Evolutionary conservation across 2,113 vertebrate species (phyloP).

Genomic region (Charina bottae): DNA sequence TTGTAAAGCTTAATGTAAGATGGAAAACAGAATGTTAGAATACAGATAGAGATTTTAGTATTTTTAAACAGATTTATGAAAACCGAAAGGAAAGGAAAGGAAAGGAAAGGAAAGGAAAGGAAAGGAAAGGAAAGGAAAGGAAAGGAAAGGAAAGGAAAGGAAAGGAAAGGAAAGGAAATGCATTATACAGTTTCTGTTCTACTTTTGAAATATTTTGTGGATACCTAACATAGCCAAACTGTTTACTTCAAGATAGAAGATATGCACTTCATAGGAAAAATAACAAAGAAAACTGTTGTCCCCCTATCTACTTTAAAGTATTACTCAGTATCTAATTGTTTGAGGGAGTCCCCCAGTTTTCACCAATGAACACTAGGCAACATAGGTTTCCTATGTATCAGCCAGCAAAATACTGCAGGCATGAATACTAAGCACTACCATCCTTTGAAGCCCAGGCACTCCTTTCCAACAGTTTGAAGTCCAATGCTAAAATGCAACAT

Average conservation of each 20-base stretch:
- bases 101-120: too few species aligned
- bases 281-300: background rate
- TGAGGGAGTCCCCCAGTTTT: background rate
- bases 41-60: background rate
- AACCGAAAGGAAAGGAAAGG: background rate
- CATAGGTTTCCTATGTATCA: background rate
- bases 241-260: background rate
- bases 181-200: background rate
- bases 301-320: background rate
- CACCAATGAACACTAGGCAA: background rate
- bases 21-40: background rate
- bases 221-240: background rate
- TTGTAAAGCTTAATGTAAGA: background rate
- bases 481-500: background rate
- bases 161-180: background rate
- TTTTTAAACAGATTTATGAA: background rate
- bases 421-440: slow-evolving; percentile 10
- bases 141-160: too few species aligned
- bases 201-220: background rate
- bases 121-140: too few species aligned
- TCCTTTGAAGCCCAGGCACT: background rate
- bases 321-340: background rate
- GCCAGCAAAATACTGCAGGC: background rate
- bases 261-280: background rate
- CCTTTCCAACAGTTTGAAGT: background rate